Conservation (phyloP, 2,888 invertebrate species). For the Mystacides longicornis region DNA sequence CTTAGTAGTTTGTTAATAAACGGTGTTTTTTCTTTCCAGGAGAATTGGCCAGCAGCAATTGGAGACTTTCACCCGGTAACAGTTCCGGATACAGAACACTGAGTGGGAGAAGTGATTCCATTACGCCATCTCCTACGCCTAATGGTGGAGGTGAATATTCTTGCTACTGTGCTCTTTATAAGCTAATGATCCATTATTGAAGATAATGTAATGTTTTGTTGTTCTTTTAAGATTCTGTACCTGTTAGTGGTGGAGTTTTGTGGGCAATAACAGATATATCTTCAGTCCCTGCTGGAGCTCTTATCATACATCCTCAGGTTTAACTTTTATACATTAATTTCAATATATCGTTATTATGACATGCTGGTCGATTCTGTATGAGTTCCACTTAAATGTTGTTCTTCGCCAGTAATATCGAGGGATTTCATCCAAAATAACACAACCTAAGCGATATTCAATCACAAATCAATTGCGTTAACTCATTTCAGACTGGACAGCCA, state of each 20-base stretch:
- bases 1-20: not conserved
- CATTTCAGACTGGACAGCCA: slow-evolving; percentile 60
- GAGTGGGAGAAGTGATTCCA: slow-evolving; percentile 64
- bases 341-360: too few relatives aligned
- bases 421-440: too few relatives aligned
- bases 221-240: not conserved
- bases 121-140: slow-evolving; percentile 67
- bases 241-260: slow-evolving; percentile 47
- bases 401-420: too few relatives aligned
- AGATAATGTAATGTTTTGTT: not conserved
- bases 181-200: not conserved
- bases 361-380: too few relatives aligned
- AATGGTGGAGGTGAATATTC: slow-evolving; percentile 4
- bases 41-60: slow-evolving; percentile 46
- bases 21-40: slow-evolving; percentile 30
- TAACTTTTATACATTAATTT: too few relatives aligned
- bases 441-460: too few relatives aligned
- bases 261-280: slow-evolving; percentile 86
- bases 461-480: too few relatives aligned
- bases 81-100: slow-evolving; percentile 73
- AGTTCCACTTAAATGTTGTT: too few relatives aligned
- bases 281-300: slow-evolving; percentile 77
- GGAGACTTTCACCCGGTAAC: slow-evolving; percentile 65
- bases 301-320: slow-evolving; percentile 80
- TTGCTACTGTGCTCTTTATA: not conserved